Percentiles rank a stretch among this genome's conserved stretches.
Evolutionary conservation across 2,113 vertebrate genomes (phyloP).

Genomic region (Ptyas mucosa): DNA sequence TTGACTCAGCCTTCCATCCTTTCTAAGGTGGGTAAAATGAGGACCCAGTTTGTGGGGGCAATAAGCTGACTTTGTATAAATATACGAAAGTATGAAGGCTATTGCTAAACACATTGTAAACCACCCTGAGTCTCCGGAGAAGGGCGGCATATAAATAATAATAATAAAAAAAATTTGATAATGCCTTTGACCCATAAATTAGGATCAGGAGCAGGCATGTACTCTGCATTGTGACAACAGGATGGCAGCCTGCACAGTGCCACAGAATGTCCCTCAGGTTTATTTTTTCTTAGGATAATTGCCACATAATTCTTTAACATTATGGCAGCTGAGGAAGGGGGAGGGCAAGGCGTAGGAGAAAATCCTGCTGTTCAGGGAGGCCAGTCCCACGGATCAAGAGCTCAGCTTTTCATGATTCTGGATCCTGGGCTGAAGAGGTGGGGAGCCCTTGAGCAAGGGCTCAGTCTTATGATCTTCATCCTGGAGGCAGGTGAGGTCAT

Average conservation of each 20-base stretch:
- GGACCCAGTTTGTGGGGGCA: too few species aligned
- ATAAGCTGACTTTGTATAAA: too few species aligned
- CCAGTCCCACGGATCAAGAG: too few species aligned
- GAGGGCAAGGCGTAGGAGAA: neutral
- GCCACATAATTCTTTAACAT: neutral
- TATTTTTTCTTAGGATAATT: neutral
- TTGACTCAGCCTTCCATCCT: too few species aligned
- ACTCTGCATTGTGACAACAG: neutral
- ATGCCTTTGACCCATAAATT: neutral
- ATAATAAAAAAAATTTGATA: too few species aligned
- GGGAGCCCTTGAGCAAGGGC: neutral
- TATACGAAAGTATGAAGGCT: too few species aligned
- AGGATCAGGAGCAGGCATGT: neutral
- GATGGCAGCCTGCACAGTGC: neutral
- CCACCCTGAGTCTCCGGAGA: too few species aligned
- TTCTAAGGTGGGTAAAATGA: too few species aligned
- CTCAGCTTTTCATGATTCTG: neutral
- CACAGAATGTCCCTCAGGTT: neutral
- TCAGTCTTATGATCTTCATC: neutral
- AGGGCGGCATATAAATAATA: too few species aligned
- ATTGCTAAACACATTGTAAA: too few species aligned
- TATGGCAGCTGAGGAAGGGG: neutral
- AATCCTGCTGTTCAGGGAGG: neutral
- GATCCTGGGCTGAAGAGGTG: neutral
- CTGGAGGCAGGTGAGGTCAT: neutral